Percentiles rank a stretch among this genome's conserved stretches.
phyloP scores from a whole-genome alignment of 2,113 vertebrate species.

The Tetraodon nigroviridis region DNA sequence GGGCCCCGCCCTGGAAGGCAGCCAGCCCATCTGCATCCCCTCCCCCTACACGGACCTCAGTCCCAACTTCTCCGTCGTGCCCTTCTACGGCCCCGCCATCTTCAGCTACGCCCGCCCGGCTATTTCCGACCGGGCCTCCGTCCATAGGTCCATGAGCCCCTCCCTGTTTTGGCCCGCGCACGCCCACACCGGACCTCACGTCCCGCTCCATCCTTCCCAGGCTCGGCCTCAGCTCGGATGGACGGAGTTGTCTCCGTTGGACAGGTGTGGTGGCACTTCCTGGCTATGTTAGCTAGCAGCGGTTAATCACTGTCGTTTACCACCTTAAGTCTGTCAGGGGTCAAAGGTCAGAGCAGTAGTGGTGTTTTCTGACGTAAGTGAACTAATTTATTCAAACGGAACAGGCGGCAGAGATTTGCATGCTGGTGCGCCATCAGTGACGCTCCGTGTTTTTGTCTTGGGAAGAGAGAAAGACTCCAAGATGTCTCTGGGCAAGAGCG shows the following conservation, averaged over 20 bases:
- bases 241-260: conserved; percentile 73
- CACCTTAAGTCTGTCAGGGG: no score
- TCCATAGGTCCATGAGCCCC: conserved; percentile 78
- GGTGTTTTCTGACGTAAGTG: no score
- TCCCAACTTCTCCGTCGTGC: conserved; percentile 80
- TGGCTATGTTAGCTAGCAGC: neutral
- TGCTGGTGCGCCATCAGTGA: neutral
- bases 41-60: conserved; percentile 82
- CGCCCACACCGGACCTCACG: conserved; percentile 65
- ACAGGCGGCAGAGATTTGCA: neutral
- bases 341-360: no score
- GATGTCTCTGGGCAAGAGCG: conserved; percentile 69
- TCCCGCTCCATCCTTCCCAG: conserved; percentile 78
- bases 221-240: conserved; percentile 76
- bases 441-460: neutral
- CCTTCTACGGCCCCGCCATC: conserved; percentile 84
- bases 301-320: no score
- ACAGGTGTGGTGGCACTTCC: conserved; percentile 66
- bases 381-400: neutral
- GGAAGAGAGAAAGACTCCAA: conserved; percentile 6
- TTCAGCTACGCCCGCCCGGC: conserved; percentile 76
- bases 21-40: conserved; percentile 81
- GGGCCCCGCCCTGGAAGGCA: conserved; percentile 73
- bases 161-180: conserved; percentile 76
- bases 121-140: conserved; percentile 66